A percentile compares a stretch with the other conserved stretches of the same genome.
Evolutionary conservation across 2,113 vertebrate species (phyloP).

Genomic region (Phylloscopus trochiloides): DNA sequence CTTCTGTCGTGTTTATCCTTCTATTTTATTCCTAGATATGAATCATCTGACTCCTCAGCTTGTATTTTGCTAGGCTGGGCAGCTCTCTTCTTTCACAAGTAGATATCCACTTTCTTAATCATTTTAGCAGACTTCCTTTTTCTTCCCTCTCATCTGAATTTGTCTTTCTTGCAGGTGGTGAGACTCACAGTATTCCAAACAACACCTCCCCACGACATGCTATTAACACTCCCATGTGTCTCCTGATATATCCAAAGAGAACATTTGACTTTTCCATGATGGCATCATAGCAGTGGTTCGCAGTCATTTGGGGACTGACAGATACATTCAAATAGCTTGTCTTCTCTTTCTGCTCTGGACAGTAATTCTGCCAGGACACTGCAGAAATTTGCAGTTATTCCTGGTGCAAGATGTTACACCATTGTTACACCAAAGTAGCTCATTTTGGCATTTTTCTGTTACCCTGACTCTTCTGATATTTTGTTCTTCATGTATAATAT

Average conservation of each 20-base stretch:
- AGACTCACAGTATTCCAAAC: neutral
- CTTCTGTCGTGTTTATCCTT: neutral
- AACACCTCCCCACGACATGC: neutral
- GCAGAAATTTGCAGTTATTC: neutral
- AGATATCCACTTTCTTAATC: neutral
- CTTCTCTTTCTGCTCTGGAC: neutral
- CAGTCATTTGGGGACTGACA: neutral
- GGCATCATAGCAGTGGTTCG: neutral
- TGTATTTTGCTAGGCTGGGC: neutral
- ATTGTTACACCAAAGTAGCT: neutral
- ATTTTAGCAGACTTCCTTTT: neutral
- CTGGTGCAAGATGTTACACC: neutral
- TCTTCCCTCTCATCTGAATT: neutral
- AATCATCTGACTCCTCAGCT: neutral
- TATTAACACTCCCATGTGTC: neutral
- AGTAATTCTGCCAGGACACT: neutral
- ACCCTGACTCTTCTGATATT: neutral
- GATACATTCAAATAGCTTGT: neutral
- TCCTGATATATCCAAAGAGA: neutral
- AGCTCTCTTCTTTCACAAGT: neutral
- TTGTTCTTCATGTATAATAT: neutral
- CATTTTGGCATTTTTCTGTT: neutral
- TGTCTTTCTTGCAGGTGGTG: neutral
- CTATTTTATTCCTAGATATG: neutral
- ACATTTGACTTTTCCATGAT: neutral